Base-by-base conservation (phyloP, 2,113 vertebrate genomes). In the Egretta garzetta region DNA sequence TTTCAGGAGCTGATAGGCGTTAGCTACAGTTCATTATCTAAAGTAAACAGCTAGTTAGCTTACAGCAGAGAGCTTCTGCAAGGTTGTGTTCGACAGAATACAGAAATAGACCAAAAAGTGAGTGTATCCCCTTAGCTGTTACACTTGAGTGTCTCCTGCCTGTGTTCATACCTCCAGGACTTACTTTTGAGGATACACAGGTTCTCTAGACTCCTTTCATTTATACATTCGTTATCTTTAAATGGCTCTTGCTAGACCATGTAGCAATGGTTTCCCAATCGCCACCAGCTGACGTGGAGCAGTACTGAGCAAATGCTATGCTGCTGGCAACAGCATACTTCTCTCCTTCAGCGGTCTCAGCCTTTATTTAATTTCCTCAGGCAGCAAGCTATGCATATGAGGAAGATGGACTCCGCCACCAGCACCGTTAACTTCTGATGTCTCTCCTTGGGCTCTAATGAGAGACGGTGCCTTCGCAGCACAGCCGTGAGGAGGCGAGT, bases 201-300 rank as follows among this genome's bases (percentile, higher is more conserved):
- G 24, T 41, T 80, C 47, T 72, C 19, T 24, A 17, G 52, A 14
- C 71, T 90, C 41, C 45, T 49, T 70, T 50, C n/a, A 12, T n/a
- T 39, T 37, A 24, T 3, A 9, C 0, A 1, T 37, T 39, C 0
- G 0, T 24, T 41, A 12, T 9, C 62, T 86, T 39, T 28, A 43
- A 56, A 15, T 20, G 71, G 37, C 67, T 60, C 49, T 37, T 32
- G 56, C 37, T 39, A 8, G 56, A 4, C 33, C 8, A 11, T 1
- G 0, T 7, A n/a, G 56, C 1, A 17, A 4, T 35, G 45, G 23
- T 70, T 90, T 86, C 75, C 71, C 41, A 22, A 4, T n/a, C 70
- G 27, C 67, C 30, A 7, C 41, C 23, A 4, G 56, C n/a, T 83
- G 28, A 23, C 6, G 20, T 9, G 32, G 43, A 77, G 72, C 75